A percentile compares a stretch with the other conserved stretches of the same genome.
These are phyloP conservation scores for Notolepis coatsorum DNA, from an alignment of 2,797 vertebrate genomes.

Conservation along the genomic window DNA sequence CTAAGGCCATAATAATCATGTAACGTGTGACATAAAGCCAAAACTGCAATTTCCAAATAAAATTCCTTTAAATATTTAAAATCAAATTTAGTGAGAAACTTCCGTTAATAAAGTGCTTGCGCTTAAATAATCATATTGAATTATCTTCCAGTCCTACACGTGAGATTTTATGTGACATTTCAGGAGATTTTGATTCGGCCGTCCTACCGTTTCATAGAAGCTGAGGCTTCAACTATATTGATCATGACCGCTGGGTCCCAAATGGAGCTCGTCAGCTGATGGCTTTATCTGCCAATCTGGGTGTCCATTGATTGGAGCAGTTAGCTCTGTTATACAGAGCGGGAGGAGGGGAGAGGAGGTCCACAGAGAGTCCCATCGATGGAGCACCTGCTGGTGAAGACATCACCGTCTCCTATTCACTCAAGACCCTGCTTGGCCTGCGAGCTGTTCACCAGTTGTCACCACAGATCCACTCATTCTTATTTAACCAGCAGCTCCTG, in stretches of 20 bases:
- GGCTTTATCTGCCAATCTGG: constrained; percentile 74
- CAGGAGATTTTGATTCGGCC: no score
- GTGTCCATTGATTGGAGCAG: constrained; percentile 72
- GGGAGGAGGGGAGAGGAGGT: constrained; percentile 1
- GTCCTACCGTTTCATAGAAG: constrained; percentile 52
- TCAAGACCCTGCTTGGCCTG: constrained; percentile 21
- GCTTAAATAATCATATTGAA: no score
- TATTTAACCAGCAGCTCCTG: neutral
- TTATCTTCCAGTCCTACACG: no score
- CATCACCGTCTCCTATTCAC: constrained; percentile 33
- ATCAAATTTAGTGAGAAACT: no score
- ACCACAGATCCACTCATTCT: constrained; percentile 1
- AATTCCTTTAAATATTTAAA: no score
- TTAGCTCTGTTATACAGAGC: constrained; percentile 57
- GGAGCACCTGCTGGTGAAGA: constrained; percentile 52
- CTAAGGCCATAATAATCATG: no score
- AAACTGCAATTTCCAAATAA: no score
- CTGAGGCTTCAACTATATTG: constrained; percentile 73
- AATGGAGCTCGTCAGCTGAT: constrained; percentile 71
- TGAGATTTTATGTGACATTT: no score
- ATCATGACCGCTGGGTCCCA: constrained; percentile 56
- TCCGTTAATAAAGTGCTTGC: no score
- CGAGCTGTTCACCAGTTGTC: constrained; percentile 7
- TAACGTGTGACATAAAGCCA: no score
- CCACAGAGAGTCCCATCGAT: constrained; percentile 23